These are phyloP conservation scores for Eupithecia dodoneata DNA, from an alignment of 2,888 invertebrate species.

Conservation along the genomic window DNA sequence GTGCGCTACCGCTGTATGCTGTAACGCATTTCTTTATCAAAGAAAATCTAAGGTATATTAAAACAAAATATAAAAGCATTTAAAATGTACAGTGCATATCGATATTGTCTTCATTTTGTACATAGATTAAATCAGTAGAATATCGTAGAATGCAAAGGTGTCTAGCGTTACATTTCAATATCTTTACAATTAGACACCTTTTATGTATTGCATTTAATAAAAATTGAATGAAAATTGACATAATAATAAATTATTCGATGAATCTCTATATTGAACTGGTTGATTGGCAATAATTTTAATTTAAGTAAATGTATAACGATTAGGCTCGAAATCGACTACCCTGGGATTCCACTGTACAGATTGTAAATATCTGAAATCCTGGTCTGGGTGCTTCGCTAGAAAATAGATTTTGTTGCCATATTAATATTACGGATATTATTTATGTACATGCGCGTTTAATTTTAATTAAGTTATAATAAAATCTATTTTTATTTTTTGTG, in stretches of 20 bases:
- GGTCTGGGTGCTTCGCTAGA: conserved; percentile 81
- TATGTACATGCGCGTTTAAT: conserved; percentile 66
- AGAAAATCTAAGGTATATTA: conserved; percentile 10
- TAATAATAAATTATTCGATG: conserved; percentile 58
- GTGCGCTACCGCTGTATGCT: neutral
- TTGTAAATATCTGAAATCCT: conserved; percentile 78
- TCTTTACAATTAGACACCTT: conserved; percentile 15
- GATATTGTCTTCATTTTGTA: conserved; percentile 75
- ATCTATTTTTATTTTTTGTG: conserved; percentile 78
- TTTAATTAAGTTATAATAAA: conserved; percentile 78
- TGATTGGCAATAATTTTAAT: conserved; percentile 79
- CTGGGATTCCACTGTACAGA: conserved; percentile 73
- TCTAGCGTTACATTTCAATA: conserved; percentile 7
- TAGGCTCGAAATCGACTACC: conserved; percentile 55
- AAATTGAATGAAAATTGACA: conserved; percentile 56
- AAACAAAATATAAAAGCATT: conserved; percentile 48
- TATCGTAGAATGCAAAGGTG: conserved; percentile 18
- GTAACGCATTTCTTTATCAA: conserved; percentile 7
- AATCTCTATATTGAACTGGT: conserved; percentile 67
- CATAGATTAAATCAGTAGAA: conserved; percentile 69
- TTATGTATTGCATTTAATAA: conserved; percentile 63
- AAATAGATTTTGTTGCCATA: conserved; percentile 83
- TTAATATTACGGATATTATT: conserved; percentile 81
- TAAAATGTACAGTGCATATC: conserved; percentile 77
- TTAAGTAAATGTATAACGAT: conserved; percentile 67